Percentiles rank a stretch among this genome's conserved stretches.
These are phyloP conservation scores for Salticus scenicus DNA, from an alignment of 2,888 invertebrate genomes.

Conservation along the genomic window DNA sequence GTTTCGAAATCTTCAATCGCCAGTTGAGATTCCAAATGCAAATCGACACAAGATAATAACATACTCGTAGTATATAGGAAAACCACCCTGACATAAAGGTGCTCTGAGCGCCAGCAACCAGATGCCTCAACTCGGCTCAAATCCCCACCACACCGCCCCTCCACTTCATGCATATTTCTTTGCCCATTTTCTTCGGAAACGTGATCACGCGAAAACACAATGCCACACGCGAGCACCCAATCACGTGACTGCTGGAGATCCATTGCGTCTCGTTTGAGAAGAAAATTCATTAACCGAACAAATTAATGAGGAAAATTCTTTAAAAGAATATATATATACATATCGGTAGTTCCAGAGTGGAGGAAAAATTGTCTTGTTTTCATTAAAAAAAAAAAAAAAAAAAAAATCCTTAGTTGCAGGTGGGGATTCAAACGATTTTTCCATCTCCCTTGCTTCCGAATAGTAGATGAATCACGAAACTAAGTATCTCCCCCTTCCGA, in stretches of 20 bases:
- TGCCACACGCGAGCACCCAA: background rate
- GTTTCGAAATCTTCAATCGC: no score
- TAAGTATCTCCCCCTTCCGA: conserved; percentile 21
- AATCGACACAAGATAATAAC: background rate
- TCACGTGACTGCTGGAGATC: background rate
- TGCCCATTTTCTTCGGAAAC: background rate
- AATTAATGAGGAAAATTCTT: background rate
- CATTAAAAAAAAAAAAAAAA: background rate
- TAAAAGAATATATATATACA: no score
- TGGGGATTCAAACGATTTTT: conserved; percentile 59
- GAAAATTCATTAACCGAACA: background rate
- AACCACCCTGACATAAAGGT: background rate
- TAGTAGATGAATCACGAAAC: conserved; percentile 58
- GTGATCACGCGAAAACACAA: background rate
- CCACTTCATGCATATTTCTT: conserved; percentile 11
- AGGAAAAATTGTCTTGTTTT: background rate
- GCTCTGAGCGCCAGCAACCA: background rate
- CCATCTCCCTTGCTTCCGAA: conserved; percentile 48
- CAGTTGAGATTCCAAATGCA: background rate
- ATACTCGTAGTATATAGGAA: background rate
- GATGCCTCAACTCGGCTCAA: background rate
- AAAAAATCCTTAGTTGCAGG: conserved; percentile 3
- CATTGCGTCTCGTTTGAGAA: background rate
- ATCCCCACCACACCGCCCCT: background rate
- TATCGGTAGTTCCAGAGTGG: background rate